Percentiles rank a stretch among this genome's conserved stretches.
phyloP scores from a whole-genome alignment of 2,888 invertebrate genomes.

The Asteroscopus sphinx region DNA sequence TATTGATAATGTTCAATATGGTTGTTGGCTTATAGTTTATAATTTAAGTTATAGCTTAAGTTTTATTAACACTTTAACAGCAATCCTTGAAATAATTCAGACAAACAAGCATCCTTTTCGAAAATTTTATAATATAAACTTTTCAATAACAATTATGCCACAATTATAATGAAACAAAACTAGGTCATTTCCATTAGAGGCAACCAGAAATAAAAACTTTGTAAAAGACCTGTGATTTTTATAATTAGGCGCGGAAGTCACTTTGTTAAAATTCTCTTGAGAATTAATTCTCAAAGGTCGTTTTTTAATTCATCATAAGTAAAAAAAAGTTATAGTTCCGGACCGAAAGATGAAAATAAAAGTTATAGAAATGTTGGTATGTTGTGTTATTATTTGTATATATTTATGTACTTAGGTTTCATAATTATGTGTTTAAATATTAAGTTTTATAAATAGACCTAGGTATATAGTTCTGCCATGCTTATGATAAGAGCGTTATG shows the following conservation, averaged over 20 bases:
- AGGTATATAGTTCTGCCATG: no score
- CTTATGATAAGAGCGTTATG: no score
- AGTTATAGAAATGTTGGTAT: not conserved
- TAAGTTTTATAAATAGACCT: no score
- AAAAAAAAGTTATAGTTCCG: conserved; percentile 17
- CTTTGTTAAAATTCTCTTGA: conserved; percentile 42
- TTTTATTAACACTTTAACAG: no score
- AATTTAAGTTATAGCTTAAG: no score
- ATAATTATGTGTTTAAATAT: no score
- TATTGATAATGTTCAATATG: no score
- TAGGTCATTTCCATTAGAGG: conserved; percentile 54
- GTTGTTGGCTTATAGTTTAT: no score
- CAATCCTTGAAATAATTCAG: conserved; percentile 20
- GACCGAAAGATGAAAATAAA: not conserved
- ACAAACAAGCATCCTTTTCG: conserved; percentile 27
- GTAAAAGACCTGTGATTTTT: conserved; percentile 51
- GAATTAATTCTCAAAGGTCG: conserved; percentile 32
- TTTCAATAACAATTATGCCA: conserved; percentile 49
- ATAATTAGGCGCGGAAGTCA: conserved; percentile 43
- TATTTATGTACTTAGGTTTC: not conserved
- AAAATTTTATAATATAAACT: conserved; percentile 41
- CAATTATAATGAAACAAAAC: conserved; percentile 41
- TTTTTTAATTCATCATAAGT: conserved; percentile 43
- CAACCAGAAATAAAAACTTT: conserved; percentile 47
- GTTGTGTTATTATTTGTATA: no score